phyloP scores from a whole-genome alignment of 2,797 vertebrate species.

The Valencia hispanica region DNA sequence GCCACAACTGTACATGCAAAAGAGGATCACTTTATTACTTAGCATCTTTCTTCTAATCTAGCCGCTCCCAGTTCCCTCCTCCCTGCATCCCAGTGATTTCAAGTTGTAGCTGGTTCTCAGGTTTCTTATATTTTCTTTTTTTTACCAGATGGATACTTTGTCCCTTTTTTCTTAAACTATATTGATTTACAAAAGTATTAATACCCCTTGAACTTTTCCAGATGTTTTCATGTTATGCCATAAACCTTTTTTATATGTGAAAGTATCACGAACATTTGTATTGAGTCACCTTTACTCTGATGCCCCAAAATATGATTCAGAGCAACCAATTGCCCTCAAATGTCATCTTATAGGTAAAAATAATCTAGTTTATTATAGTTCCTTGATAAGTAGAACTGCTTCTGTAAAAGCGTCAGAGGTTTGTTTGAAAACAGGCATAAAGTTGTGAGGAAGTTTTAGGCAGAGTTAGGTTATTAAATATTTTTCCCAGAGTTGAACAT shows the following conservation, averaged over 20 bases:
- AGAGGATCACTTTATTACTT: constrained; percentile 59
- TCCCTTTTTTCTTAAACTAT: not conserved
- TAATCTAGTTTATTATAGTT: too few relatives aligned
- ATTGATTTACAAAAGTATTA: not conserved
- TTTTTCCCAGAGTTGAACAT: not conserved
- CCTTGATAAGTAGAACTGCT: too few relatives aligned
- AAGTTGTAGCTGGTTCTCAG: constrained; percentile 37
- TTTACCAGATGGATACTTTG: constrained; percentile 6
- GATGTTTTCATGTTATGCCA: not conserved
- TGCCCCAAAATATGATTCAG: not conserved
- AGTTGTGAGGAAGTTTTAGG: not conserved
- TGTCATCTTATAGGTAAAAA: too few relatives aligned
- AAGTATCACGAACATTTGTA: not conserved
- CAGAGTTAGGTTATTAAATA: not conserved
- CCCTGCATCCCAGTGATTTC: constrained; percentile 2
- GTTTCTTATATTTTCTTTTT: constrained; percentile 19
- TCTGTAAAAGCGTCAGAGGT: too few relatives aligned
- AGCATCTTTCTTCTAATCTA: constrained; percentile 45
- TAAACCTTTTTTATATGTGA: not conserved
- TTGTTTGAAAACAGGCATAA: not conserved
- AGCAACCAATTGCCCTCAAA: not conserved
- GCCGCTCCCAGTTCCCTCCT: constrained; percentile 20
- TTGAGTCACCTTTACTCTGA: not conserved
- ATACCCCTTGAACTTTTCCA: not conserved
- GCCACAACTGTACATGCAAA: too few relatives aligned